Conservation (phyloP, 2,797 vertebrate genomes). For the Molossus alvarezi region DNA sequence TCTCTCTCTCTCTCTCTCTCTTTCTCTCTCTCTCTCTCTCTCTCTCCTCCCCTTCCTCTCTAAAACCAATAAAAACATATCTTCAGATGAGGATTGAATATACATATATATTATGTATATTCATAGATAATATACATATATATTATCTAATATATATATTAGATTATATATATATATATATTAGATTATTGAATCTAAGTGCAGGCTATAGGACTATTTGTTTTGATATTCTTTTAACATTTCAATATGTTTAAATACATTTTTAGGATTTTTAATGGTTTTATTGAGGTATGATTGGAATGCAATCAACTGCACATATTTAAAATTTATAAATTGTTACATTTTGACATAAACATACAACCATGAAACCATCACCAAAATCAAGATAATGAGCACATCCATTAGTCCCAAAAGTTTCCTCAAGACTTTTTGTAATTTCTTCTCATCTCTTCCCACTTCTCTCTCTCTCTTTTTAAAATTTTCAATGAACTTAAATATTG, state of each 20-base stretch:
- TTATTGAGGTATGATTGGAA: background rate
- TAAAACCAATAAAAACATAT: background rate
- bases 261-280: background rate
- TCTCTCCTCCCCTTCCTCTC: background rate
- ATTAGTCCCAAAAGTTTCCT: background rate
- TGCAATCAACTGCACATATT: background rate
- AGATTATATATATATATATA: background rate
- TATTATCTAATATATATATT: background rate
- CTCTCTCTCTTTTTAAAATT: background rate
- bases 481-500: background rate
- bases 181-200: conserved; percentile 33
- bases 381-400: background rate
- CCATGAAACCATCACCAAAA: background rate
- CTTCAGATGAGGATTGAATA: background rate
- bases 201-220: background rate
- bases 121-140: background rate
- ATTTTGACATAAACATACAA: background rate
- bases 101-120: background rate
- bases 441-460: background rate
- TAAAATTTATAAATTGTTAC: background rate
- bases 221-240: background rate
- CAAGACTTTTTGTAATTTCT: background rate
- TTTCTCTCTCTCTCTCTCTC: background rate
- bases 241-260: background rate
- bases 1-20: background rate